Conservation (phyloP, 2,888 invertebrate genomes). For the Papilio elwesi region DNA sequence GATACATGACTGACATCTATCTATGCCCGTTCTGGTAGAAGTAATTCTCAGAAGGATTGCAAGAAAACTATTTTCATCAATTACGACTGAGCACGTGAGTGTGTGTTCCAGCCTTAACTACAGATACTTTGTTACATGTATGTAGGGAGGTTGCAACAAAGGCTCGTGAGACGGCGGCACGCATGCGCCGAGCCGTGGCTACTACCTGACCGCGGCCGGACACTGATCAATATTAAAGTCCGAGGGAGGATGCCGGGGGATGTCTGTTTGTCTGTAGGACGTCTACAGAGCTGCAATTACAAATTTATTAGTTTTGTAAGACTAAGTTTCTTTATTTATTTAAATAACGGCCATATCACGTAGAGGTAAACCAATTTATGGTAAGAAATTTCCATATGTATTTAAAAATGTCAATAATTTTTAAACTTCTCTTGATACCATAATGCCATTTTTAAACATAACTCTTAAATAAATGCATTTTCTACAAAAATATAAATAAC, state of each 20-base stretch:
- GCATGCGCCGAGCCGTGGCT: constrained; percentile 77
- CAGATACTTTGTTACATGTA: constrained; percentile 17
- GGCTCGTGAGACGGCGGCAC: constrained; percentile 52
- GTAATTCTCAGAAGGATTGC: background rate
- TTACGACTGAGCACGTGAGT: background rate
- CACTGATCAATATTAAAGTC: constrained; percentile 85
- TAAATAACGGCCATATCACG: background rate
- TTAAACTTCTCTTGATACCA: too few species aligned
- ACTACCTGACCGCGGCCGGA: constrained; percentile 84
- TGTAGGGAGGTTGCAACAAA: constrained; percentile 46
- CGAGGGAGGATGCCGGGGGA: constrained; percentile 82
- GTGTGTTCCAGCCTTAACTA: background rate
- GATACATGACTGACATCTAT: background rate
- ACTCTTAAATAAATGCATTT: too few species aligned
- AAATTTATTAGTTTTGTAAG: constrained; percentile 31
- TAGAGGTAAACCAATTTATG: too few species aligned
- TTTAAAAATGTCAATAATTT: too few species aligned
- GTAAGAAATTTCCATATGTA: too few species aligned
- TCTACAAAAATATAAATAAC: too few species aligned
- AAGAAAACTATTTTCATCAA: background rate
- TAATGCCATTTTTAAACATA: too few species aligned
- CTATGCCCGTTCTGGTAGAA: background rate
- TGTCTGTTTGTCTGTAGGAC: constrained; percentile 80
- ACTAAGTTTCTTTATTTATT: background rate
- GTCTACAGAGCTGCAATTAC: constrained; percentile 63